Conservation (phyloP, 2,888 invertebrate genomes). For the Rotaria magnacalcarata region DNA sequence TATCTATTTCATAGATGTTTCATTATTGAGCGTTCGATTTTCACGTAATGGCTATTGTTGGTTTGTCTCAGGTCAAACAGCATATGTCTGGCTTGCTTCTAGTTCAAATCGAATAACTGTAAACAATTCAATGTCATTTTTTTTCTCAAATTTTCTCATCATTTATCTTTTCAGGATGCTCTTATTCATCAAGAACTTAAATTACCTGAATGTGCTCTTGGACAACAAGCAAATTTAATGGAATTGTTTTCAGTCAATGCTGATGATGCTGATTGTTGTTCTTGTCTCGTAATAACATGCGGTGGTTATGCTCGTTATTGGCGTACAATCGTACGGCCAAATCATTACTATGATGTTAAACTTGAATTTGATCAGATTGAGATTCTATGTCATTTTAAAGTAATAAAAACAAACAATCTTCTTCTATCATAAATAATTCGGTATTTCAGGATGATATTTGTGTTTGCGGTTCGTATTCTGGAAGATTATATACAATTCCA, state of each 20-base stretch:
- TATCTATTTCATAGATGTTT: neutral
- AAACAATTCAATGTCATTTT: neutral
- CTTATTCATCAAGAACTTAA: slow-evolving; percentile 31
- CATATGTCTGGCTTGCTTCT: slow-evolving; percentile 14
- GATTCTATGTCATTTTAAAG: slow-evolving; percentile 11
- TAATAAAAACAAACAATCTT: neutral
- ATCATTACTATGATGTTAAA: slow-evolving; percentile 27
- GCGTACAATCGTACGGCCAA: slow-evolving; percentile 2
- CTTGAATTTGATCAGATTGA: slow-evolving; percentile 27
- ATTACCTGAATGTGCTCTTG: slow-evolving; percentile 36
- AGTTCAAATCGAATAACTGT: slow-evolving; percentile 19
- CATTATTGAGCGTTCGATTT: neutral
- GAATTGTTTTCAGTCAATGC: slow-evolving; percentile 10
- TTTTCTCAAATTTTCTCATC: neutral
- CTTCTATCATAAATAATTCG: no score
- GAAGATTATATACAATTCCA: slow-evolving; percentile 30
- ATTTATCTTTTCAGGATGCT: neutral
- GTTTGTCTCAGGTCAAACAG: slow-evolving; percentile 7
- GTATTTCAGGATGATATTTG: slow-evolving; percentile 28
- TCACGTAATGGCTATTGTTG: slow-evolving; percentile 36
- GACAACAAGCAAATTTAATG: slow-evolving; percentile 11
- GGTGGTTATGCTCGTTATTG: slow-evolving; percentile 36
- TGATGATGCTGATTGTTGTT: neutral
- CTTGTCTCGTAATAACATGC: slow-evolving; percentile 15
- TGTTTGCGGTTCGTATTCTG: slow-evolving; percentile 4